Evolutionary conservation across 2,888 invertebrate genomes (phyloP).

Genomic region (Elgonia sp.): DNA sequence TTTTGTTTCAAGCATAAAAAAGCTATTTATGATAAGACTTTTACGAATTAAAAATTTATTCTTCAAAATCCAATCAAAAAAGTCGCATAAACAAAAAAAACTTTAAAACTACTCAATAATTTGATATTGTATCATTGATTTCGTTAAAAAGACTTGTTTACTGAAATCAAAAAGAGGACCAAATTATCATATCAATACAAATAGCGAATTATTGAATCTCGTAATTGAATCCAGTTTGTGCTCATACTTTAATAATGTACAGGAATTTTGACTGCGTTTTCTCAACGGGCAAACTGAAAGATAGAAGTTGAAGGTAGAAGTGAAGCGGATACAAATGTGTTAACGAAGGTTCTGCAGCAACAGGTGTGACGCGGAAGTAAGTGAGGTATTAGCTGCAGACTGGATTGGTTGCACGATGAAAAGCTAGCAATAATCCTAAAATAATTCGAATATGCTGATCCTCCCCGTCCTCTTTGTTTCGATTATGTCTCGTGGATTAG

Average conservation of each 20-base stretch:
- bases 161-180: background rate
- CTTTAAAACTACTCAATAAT: too few relatives aligned
- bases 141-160: too few relatives aligned
- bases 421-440: constrained; percentile 80
- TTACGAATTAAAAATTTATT: too few relatives aligned
- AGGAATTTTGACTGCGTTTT: constrained; percentile 86
- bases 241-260: constrained; percentile 84
- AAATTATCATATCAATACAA: constrained; percentile 27
- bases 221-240: constrained; percentile 77
- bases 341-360: constrained; percentile 84
- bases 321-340: constrained; percentile 83
- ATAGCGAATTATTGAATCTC: constrained; percentile 21
- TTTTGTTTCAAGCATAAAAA: too few relatives aligned
- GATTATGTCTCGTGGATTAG: constrained; percentile 76
- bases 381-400: constrained; percentile 83
- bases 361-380: constrained; percentile 84
- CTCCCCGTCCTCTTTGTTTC: constrained; percentile 42
- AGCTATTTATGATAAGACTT: too few relatives aligned
- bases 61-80: too few relatives aligned
- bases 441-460: constrained; percentile 78
- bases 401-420: constrained; percentile 83
- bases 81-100: too few relatives aligned
- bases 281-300: constrained; percentile 85
- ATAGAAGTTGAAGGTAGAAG: constrained; percentile 86
- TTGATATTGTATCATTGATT: too few relatives aligned